Evolutionary conservation across 23 tunicate genomes (phyloP).

Genomic region (Trididemnum nubilum): DNA sequence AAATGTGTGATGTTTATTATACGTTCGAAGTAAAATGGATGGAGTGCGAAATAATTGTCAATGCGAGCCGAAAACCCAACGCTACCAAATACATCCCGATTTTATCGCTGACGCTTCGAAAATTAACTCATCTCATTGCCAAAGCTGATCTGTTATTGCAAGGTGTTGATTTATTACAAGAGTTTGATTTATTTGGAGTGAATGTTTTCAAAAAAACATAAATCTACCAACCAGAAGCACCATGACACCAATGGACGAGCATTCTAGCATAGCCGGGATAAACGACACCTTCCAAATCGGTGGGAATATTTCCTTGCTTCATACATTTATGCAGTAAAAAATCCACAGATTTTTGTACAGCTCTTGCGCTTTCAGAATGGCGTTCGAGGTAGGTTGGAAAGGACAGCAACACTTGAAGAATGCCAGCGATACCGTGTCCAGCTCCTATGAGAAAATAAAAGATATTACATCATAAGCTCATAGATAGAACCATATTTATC

Average conservation of each 20-base stretch:
- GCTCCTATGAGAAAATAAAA: constrained; percentile 42
- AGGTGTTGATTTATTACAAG: neutral
- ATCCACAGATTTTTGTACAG: constrained; percentile 47
- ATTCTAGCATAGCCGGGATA: constrained; percentile 18
- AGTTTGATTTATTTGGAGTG: neutral
- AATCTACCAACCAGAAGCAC: constrained; percentile 65
- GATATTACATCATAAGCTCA: too few species aligned
- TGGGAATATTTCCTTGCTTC: constrained; percentile 54
- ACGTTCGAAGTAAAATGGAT: too few species aligned
- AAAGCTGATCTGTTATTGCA: neutral
- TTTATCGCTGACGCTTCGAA: too few species aligned
- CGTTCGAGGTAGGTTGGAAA: constrained; percentile 32
- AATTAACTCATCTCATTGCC: too few species aligned
- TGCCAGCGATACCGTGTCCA: constrained; percentile 85
- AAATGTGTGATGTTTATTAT: too few species aligned
- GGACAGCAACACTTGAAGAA: constrained; percentile 56
- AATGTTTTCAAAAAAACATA: neutral
- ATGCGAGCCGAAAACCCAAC: too few species aligned
- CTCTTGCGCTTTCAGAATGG: constrained; percentile 9
- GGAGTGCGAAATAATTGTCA: too few species aligned
- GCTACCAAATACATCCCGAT: too few species aligned
- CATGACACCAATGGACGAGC: constrained; percentile 96
- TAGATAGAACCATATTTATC: neutral
- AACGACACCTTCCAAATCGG: constrained; percentile 50
- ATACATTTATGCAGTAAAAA: constrained; percentile 42